phyloP scores from a whole-genome alignment of 1,140 invertebrate species.

The Lepidurus arcticus region DNA sequence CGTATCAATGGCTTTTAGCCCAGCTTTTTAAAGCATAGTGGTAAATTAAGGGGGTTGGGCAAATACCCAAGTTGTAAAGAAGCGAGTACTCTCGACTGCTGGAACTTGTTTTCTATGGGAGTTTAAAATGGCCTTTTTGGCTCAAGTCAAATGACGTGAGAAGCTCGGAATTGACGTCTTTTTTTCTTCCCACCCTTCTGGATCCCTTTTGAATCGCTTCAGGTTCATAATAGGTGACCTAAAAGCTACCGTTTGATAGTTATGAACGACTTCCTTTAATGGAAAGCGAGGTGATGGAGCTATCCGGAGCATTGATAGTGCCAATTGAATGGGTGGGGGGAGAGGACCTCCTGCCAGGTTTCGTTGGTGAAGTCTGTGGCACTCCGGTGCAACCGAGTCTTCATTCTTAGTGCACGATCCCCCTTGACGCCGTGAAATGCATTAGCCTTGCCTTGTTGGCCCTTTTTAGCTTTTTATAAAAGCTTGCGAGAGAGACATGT shows the following conservation, averaged over 20 bases:
- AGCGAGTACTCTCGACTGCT: too few species aligned
- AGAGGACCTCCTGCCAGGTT: constrained; percentile 2
- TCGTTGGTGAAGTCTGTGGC: constrained; percentile 3
- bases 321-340: neutral
- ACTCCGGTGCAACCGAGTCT: neutral
- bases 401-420: neutral
- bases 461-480: neutral
- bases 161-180: constrained; percentile 2
- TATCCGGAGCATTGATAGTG: neutral
- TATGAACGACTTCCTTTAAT: constrained; percentile 19
- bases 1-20: too few species aligned
- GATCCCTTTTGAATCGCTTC: neutral
- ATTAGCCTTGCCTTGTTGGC: constrained; percentile 18
- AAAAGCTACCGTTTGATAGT: constrained; percentile 17
- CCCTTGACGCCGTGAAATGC: constrained; percentile 20
- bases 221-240: constrained; percentile 3
- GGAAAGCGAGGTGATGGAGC: neutral
- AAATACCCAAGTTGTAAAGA: too few species aligned
- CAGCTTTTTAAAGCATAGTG: too few species aligned
- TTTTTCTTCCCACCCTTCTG: neutral
- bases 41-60: too few species aligned
- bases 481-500: neutral
- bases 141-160: constrained; percentile 5
- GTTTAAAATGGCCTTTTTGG: too few species aligned
- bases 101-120: too few species aligned